Evolutionary conservation across 2,888 invertebrate species (phyloP).

Genomic region (Eupithecia subumbrata): DNA sequence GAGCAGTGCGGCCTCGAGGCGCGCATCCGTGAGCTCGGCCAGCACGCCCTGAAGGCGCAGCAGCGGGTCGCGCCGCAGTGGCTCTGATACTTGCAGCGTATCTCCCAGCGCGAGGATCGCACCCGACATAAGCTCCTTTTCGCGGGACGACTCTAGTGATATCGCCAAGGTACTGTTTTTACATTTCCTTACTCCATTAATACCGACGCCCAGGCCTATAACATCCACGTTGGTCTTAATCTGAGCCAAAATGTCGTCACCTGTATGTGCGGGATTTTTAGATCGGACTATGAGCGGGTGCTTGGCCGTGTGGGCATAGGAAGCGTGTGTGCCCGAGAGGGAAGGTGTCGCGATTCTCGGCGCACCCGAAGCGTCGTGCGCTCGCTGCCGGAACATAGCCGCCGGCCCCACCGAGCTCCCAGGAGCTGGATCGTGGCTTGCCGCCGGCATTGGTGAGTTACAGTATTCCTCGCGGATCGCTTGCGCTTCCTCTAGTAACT

Average conservation of each 20-base stretch:
- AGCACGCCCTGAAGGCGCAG: not conserved
- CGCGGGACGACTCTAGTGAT: not conserved
- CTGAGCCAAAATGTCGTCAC: not conserved
- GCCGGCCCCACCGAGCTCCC: too few relatives aligned
- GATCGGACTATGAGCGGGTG: not conserved
- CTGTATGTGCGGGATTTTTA: not conserved
- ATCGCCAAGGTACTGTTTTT: not conserved
- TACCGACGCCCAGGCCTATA: not conserved
- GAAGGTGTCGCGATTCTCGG: not conserved
- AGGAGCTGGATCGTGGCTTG: too few relatives aligned
- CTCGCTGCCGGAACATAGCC: not conserved
- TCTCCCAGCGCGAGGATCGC: not conserved
- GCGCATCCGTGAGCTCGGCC: not conserved
- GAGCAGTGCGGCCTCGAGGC: not conserved
- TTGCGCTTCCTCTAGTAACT: not conserved
- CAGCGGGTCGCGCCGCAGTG: not conserved
- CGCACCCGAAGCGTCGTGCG: not conserved
- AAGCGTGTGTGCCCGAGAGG: not conserved
- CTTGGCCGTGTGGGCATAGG: not conserved
- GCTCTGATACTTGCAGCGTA: not conserved
- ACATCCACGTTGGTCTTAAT: not conserved
- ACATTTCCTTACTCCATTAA: not conserved
- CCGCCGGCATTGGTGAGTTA: not conserved
- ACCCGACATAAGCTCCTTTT: not conserved
- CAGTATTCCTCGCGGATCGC: not conserved